Evolutionary conservation across 1,140 invertebrate genomes (phyloP), one percentile per base, ranked within the genome.

Genomic region (Choristoneura fumiferana): DNA sequence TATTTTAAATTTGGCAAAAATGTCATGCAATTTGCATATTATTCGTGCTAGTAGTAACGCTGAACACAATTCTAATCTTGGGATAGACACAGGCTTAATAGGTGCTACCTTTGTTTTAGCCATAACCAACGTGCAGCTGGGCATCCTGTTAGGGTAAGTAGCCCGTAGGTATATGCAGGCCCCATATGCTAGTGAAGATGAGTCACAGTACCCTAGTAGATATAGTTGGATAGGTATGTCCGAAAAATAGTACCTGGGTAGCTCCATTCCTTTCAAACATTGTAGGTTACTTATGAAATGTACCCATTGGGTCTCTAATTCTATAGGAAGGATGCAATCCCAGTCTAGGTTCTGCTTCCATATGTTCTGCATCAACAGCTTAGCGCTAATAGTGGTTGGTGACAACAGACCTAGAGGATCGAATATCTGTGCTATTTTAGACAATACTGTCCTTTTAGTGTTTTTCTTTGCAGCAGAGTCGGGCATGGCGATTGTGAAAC

Each of bases 291-390:
- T n/a, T n/a, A 37, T 39, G 4, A 15, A 60, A 64, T 8, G 8
- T 8, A n/a, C 74, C 73, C 83, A 33, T 22, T 73, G 6, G n/a
- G n/a, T n/a, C n/a, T n/a, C n/a, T n/a, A 8, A 38, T 4, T 9
- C 71, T 63, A 38, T n/a, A n/a, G n/a, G 89, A 14, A 5, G 54
- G 6, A 9, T n/a, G n/a, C 78, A 70, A 58, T 90, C 85, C 82
- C 85, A 89, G 40, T 58, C 58, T 2, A 71, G n/a, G 6, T 76
- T 67, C 17, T 58, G 4, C 52, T 33, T 43, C 84, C 84, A 89
- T 33, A 88, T 43, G 29, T 73, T 38, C 60, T 89, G 84, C 57
- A 89, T 63, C 6, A 89, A 39, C 1, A 75, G 43, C 67, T 89
- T 90, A n/a, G n/a, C 1, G 73, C 76, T n/a, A 38, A 34, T 4